These are phyloP conservation scores for Nasonia longicornis DNA, from an alignment of 1,140 invertebrate species.

Conservation along the genomic window DNA sequence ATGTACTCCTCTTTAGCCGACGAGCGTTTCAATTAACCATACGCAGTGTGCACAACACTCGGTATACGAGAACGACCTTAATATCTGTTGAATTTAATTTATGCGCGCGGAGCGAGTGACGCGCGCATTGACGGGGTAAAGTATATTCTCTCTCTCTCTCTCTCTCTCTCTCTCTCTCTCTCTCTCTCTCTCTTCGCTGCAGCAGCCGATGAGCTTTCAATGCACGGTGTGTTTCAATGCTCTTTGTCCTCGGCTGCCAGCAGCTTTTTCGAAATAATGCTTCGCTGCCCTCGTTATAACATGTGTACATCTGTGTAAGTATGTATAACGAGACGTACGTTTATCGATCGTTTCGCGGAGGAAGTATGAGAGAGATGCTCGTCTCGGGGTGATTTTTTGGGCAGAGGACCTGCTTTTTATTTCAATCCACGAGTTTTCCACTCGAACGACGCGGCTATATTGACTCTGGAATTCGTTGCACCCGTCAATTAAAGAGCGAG, in stretches of 20 bases:
- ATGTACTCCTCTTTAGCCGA: too few relatives aligned
- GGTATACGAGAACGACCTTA: conserved; percentile 2
- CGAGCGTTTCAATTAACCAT: too few relatives aligned
- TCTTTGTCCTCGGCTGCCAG: conserved; percentile 7
- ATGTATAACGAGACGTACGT: not conserved
- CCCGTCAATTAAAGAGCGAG: not conserved
- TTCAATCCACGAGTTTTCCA: too few relatives aligned
- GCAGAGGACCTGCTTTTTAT: too few relatives aligned
- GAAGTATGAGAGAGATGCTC: not conserved
- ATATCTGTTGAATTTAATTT: conserved; percentile 33
- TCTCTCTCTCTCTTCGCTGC: too few relatives aligned
- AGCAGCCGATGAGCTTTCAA: conserved; percentile 14
- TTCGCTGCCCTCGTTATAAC: not conserved
- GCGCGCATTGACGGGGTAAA: not conserved
- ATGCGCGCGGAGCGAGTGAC: not conserved
- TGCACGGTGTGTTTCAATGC: not conserved
- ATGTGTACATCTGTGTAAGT: too few relatives aligned
- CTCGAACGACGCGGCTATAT: not conserved
- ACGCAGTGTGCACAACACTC: too few relatives aligned
- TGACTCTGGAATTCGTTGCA: not conserved
- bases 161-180: too few relatives aligned
- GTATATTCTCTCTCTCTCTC: not conserved
- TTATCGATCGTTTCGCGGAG: not conserved
- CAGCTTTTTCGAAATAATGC: not conserved
- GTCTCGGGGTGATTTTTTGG: not conserved